A percentile compares a stretch with the other conserved stretches of the same genome.
Conservation (phyloP, 2,113 vertebrate species). For the Hucho hucho region DNA sequence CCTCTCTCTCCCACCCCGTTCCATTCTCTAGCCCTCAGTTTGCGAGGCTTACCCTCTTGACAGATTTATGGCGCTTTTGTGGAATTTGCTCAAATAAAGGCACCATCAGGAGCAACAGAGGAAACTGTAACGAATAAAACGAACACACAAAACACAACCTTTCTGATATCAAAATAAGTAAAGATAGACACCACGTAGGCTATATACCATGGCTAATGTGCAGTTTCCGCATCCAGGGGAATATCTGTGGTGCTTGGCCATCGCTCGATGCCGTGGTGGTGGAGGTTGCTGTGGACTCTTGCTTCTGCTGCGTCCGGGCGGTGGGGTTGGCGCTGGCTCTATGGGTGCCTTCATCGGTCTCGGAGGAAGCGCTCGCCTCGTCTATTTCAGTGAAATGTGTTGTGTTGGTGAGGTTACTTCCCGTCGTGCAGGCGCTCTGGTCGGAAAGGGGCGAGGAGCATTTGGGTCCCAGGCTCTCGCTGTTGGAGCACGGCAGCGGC, state of each 20-base stretch:
- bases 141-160: neutral
- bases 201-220: conserved; percentile 97
- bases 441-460: conserved; percentile 80
- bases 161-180: neutral
- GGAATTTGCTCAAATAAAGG: conserved; percentile 66
- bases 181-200: conserved; percentile 15
- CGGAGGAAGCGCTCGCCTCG: conserved; percentile 87
- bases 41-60: conserved; percentile 51
- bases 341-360: conserved; percentile 80
- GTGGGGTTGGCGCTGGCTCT: conserved; percentile 58
- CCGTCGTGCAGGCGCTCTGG: conserved; percentile 71
- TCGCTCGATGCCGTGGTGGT: conserved; percentile 79
- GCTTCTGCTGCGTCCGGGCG: conserved; percentile 82
- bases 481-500: conserved; percentile 83
- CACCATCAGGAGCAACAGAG: conserved; percentile 34
- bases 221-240: conserved; percentile 99
- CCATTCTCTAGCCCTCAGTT: conserved; percentile 45
- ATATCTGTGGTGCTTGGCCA: conserved; percentile 91
- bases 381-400: conserved; percentile 90
- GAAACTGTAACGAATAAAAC: conserved; percentile 7
- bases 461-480: conserved; percentile 82
- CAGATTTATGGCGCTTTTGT: conserved; percentile 76
- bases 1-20: conserved; percentile 42
- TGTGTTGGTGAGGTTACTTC: conserved; percentile 71
- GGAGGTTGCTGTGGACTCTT: conserved; percentile 81